Conservation (phyloP, 2,888 invertebrate genomes). For the Hirtodrosophila alboralis region DNA sequence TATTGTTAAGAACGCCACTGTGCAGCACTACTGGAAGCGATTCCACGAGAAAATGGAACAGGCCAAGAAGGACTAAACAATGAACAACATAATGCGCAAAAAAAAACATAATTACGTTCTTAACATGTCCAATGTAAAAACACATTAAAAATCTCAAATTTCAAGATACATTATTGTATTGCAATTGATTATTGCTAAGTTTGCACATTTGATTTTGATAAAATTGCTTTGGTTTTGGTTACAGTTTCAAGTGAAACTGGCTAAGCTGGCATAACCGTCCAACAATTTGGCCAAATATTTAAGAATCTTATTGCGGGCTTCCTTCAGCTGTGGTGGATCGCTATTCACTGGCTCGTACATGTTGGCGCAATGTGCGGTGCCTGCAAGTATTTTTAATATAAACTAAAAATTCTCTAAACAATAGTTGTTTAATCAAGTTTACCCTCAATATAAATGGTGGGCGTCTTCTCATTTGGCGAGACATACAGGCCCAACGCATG, state of each 20-base stretch:
- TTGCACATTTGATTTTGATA: constrained; percentile 10
- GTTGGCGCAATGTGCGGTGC: constrained; percentile 97
- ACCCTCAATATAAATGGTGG: constrained; percentile 91
- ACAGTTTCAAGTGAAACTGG: constrained; percentile 34
- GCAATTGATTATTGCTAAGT: constrained; percentile 8
- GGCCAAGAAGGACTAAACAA: constrained; percentile 67
- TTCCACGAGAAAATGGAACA: constrained; percentile 78
- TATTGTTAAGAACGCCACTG: constrained; percentile 60
- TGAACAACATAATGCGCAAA: neutral
- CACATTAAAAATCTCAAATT: constrained; percentile 34
- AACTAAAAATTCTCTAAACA: no score
- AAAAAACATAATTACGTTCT: neutral
- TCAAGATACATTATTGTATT: constrained; percentile 11
- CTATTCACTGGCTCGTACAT: constrained; percentile 91
- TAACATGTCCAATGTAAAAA: constrained; percentile 11
- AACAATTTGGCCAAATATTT: constrained; percentile 69
- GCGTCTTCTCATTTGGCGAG: constrained; percentile 85
- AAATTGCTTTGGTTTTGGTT: neutral
- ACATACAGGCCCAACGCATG: constrained; percentile 90
- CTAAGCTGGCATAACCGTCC: constrained; percentile 46
- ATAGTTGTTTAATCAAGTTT: constrained; percentile 33
- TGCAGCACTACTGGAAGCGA: constrained; percentile 68
- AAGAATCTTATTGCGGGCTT: constrained; percentile 88
- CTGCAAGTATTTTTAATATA: no score
- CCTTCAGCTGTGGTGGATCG: constrained; percentile 88